phyloP scores from a whole-genome alignment of 2,797 vertebrate species.

The Cheirogaleus major region DNA sequence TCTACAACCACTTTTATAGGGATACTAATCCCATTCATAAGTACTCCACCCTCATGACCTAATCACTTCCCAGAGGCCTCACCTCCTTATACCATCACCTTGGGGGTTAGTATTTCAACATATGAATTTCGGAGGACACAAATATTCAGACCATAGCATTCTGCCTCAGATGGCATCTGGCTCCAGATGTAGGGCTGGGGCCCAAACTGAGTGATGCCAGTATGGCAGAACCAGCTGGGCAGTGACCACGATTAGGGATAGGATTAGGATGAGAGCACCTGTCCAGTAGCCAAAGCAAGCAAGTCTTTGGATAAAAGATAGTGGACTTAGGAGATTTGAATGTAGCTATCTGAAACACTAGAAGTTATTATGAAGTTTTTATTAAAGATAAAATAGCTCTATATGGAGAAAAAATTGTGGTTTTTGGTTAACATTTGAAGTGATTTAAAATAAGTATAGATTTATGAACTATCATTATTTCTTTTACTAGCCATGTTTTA shows the following conservation, averaged over 20 bases:
- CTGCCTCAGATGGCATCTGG: neutral
- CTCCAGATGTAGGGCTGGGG: neutral
- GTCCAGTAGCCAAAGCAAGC: neutral
- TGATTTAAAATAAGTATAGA: constrained; percentile 52
- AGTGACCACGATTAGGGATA: neutral
- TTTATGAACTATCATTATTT: constrained; percentile 54
- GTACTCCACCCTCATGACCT: neutral
- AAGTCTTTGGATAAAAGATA: neutral
- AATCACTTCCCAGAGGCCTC: neutral
- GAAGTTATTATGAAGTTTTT: neutral
- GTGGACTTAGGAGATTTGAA: neutral
- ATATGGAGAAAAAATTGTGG: neutral
- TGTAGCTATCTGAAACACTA: neutral
- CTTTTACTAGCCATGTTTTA: constrained; percentile 49
- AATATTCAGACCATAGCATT: neutral
- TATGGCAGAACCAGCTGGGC: neutral
- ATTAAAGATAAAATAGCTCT: neutral
- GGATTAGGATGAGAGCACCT: neutral
- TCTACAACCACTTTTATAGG: neutral
- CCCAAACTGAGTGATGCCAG: neutral
- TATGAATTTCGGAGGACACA: neutral
- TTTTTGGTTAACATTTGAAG: constrained; percentile 25
- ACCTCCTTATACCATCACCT: neutral
- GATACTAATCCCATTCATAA: neutral
- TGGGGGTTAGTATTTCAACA: neutral